These are phyloP conservation scores for Macaria liturata DNA, from an alignment of 2,888 invertebrate species.

Conservation along the genomic window DNA sequence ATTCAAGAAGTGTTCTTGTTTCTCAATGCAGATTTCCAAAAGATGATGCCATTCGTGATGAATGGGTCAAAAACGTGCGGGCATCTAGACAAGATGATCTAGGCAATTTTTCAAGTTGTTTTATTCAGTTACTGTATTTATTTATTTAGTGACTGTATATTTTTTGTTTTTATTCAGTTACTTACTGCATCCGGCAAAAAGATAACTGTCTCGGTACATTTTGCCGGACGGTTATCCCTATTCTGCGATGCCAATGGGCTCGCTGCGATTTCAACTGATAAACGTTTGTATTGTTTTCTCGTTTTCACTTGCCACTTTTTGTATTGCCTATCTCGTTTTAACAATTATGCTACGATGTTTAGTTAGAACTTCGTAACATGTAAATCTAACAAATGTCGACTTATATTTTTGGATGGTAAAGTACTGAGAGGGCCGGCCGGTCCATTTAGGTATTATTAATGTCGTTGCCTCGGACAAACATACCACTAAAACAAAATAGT, in stretches of 20 bases:
- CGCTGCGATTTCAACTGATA: slow-evolving; percentile 8
- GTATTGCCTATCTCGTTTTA: too few species aligned
- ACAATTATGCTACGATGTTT: too few species aligned
- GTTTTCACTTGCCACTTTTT: too few species aligned
- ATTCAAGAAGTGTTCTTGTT: background rate
- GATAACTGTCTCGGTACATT: too few species aligned
- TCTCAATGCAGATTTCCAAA: slow-evolving; percentile 15
- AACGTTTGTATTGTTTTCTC: too few species aligned
- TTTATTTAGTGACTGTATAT: too few species aligned
- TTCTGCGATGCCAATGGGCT: slow-evolving; percentile 35
- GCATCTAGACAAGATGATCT: slow-evolving; percentile 16
- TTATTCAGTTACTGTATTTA: too few species aligned
- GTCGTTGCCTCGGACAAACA: too few species aligned
- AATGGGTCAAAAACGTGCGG: slow-evolving; percentile 19
- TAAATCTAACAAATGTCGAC: background rate
- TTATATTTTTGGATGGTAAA: background rate
- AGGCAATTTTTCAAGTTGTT: too few species aligned
- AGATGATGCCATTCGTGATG: slow-evolving; percentile 8
- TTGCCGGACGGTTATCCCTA: background rate
- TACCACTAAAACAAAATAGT: too few species aligned
- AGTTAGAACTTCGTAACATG: slow-evolving; percentile 37
- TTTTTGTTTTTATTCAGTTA: too few species aligned
- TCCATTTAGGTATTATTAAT: background rate
- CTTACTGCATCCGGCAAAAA: too few species aligned
- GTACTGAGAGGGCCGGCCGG: background rate